Evolutionary conservation across 2,797 vertebrate genomes (phyloP).

Genomic region (Steatocranus sp.): DNA sequence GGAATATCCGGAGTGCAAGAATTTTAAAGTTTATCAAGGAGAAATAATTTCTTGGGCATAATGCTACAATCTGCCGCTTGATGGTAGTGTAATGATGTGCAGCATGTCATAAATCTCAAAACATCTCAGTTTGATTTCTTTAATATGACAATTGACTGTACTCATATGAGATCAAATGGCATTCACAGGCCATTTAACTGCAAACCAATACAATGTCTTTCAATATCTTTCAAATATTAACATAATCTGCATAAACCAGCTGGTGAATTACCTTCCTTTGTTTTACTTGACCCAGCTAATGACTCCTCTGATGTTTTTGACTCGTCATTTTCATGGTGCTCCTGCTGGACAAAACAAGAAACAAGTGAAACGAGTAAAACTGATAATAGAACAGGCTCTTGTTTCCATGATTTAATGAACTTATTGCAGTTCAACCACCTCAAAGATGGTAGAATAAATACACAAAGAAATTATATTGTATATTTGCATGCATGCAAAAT

Average conservation of each 20-base stretch:
- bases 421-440: not conserved
- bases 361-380: not conserved
- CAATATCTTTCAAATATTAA: not conserved
- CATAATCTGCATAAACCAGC: not conserved
- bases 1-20: not conserved
- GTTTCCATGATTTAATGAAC: not conserved
- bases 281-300: slow-evolving; percentile 29
- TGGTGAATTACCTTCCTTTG: slow-evolving; percentile 37
- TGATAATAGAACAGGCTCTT: not conserved
- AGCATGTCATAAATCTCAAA: not conserved
- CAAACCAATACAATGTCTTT: not conserved
- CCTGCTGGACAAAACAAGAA: slow-evolving; percentile 22
- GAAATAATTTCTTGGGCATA: not conserved
- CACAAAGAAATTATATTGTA: not conserved
- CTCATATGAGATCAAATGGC: not conserved
- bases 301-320: slow-evolving; percentile 17
- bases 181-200: not conserved
- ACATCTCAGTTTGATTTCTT: not conserved
- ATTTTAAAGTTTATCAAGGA: not conserved
- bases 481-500: not conserved
- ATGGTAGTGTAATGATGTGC: not conserved
- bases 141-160: not conserved
- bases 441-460: not conserved
- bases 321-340: slow-evolving; percentile 17
- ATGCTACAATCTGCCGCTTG: not conserved